Evolutionary conservation across 2,113 vertebrate species (phyloP), one percentile per base, ranked within the genome.

Genomic region (Aplodontia rufa): DNA sequence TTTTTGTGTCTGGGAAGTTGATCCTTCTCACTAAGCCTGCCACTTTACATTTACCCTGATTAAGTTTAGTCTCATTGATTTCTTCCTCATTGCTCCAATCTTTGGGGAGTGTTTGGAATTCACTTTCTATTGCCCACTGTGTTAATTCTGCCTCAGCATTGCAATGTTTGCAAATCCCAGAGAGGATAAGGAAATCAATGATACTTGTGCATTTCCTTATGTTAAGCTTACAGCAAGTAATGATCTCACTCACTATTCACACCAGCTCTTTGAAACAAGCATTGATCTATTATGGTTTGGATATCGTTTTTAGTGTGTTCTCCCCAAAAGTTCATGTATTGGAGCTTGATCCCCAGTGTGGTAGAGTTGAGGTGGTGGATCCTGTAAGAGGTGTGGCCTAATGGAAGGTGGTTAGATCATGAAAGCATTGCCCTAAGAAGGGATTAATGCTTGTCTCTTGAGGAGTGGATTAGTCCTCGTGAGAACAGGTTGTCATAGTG

Each of bases 191-290:
- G 40, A 64, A 64, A 42, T 72, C n/a, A 20, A 0, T 9, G 66
- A 80, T 14, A 37, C 9, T 26, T 16, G 1, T 3, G 1, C 13
- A 58, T 85, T 32, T 72, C 58, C 80, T 16, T 45, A 40, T 20
- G 53, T 42, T 20, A 28, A 68, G 51, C 28, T 51, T 0, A 0
- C 3, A 22, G 28, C 47, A 20, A 45, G 51, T 26, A 3, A 1
- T 20, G 19, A 79, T 47, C n/a, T 62, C 28, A 24, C 28, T 40
- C 8, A 4, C 11, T 75, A 9, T 78, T 62, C 68, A 90, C 8
- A 6, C 24, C 80, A 75, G 26, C 42, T 76, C 87, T 47, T 2
- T 30, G 49, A 47, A 55, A 40, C 4, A 47, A 74, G 51, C 62
- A 32, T 4, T n/a, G 20, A 37, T 74, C 7, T 12, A 19, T n/a